Base-by-base conservation (phyloP, 2,888 invertebrate genomes). In the Malacosoma neustria region DNA sequence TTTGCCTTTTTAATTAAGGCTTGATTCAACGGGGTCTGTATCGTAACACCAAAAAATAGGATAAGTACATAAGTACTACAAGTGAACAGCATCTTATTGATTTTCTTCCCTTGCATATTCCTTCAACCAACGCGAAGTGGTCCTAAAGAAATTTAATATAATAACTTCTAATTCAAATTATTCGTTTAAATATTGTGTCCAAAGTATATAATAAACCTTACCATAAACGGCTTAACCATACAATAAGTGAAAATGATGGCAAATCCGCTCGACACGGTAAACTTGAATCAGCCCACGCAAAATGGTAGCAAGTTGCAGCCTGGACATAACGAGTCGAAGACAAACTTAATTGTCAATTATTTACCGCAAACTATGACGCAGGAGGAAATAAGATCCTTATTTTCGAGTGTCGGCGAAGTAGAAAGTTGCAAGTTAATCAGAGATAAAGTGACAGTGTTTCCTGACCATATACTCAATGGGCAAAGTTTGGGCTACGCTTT, bases 321-420 rank as follows among this genome's bases (percentile, higher is more conserved):
- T 48, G 92, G 93, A 65, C 92, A 93, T 71, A 94, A 94, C 75
- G 97, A 97, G 86, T 96, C 95, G 51, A 96, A 97, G 87, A 99
- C 99, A 57, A 99, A 99, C 87, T 91, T 99, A 57, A 99, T 99
- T 79, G 98, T 99, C 61, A 99, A 99, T 87, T 99, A 99, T 86
- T 90, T 99, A 77, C 99, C 99, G 54, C 99, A 99, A 88, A 98
- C 96, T 43, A 99, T 99, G 95, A 94, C 95, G 45, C 97, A 98
- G 81, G 97, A 97, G 73, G 97, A 97, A 84, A 97, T 98, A 54
- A 90, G 96, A 54, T 95, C 96, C 41, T 88, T 98, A 48, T 98
- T 98, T 84, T 93, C 95, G 42, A 95, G 95, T 73, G 95, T 98
- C 71, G 97, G 98, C 54, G 97, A 97, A 81, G 95, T 98, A 54